Evolutionary conservation across 2,888 invertebrate species (phyloP), one percentile per base, ranked within the genome.

Genomic region (Volucella inflata): DNA sequence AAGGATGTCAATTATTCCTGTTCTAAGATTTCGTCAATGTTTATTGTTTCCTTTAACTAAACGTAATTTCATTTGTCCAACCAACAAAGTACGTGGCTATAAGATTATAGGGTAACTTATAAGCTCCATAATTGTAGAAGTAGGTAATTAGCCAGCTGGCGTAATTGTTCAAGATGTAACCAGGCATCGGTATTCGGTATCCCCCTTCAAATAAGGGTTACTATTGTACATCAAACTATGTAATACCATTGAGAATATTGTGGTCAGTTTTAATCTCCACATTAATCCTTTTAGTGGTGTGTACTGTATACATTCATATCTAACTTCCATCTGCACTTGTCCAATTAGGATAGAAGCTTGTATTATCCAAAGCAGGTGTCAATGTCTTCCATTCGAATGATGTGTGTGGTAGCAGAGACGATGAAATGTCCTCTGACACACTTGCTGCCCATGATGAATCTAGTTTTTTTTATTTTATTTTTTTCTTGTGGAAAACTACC

Each of bases 301-400:
- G 30, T 30, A n/a, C n/a, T n/a, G 30, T 6, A 30, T 30, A 30
- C n/a, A n/a, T n/a, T n/a, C n/a, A n/a, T n/a, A n/a, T n/a, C n/a
- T 30, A 30, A 30, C 30, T 30, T 30, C 30, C 16, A 21, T 40
- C 51, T n/a, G n/a, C 14, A 46, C n/a, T 17, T 6, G 16, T 17
- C 16, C 62, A 74, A 74, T 74, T 64, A 64, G 46, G n/a, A 44
- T 53, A 55, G 30, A 30, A 30, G 57, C 74, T 74, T 53, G 64
- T 48, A 16, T 53, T 48, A 38, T 30, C 48, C 40, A 64, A 78
- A 78, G 42, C 77, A 78, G 77, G 70, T 78, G 78, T 62, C 78
- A 57, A 78, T 71, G 38, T 48, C 40, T 12, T 74, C 64, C 38
- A 38, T 55, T 51, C 51, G 51, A 57, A 57, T 60, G 50, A 50